phyloP scores from a whole-genome alignment of 1,140 invertebrate species.

The Drosophila equinoxialis region DNA sequence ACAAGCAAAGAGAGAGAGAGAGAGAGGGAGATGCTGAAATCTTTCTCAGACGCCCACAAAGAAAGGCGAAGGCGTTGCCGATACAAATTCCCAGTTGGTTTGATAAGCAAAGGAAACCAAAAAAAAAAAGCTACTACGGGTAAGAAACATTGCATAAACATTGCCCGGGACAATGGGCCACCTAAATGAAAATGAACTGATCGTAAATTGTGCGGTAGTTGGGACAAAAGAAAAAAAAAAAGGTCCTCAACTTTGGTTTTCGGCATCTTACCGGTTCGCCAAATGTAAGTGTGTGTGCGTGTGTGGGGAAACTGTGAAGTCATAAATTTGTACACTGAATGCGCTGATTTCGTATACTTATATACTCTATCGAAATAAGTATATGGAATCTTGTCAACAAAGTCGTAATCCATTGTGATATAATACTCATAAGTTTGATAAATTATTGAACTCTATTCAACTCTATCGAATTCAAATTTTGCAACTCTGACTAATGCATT shows the following conservation, averaged over 20 bases:
- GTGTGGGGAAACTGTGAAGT: slow-evolving; percentile 56
- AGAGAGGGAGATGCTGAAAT: slow-evolving; percentile 2
- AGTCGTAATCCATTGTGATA: too few species aligned
- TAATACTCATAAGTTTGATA: too few species aligned
- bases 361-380: neutral
- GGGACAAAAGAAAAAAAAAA: slow-evolving; percentile 42
- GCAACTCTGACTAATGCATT: too few species aligned
- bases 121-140: slow-evolving; percentile 11
- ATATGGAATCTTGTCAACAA: neutral
- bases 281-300: neutral
- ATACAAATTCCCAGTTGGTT: slow-evolving; percentile 68
- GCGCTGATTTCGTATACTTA: slow-evolving; percentile 13
- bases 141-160: slow-evolving; percentile 68
- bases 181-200: slow-evolving; percentile 75
- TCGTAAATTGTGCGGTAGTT: slow-evolving; percentile 73
- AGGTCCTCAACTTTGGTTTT: slow-evolving; percentile 22
- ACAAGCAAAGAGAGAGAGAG: neutral
- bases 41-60: slow-evolving; percentile 47
- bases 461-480: too few species aligned
- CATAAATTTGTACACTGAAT: slow-evolving; percentile 55
- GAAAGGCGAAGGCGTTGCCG: slow-evolving; percentile 59
- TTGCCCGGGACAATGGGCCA: slow-evolving; percentile 68
- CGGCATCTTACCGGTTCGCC: neutral
- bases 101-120: slow-evolving; percentile 64
- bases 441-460: too few species aligned